These are phyloP conservation scores for Brachionichthys hirsutus DNA, from an alignment of 2,113 vertebrate species.

Conservation along the genomic window DNA sequence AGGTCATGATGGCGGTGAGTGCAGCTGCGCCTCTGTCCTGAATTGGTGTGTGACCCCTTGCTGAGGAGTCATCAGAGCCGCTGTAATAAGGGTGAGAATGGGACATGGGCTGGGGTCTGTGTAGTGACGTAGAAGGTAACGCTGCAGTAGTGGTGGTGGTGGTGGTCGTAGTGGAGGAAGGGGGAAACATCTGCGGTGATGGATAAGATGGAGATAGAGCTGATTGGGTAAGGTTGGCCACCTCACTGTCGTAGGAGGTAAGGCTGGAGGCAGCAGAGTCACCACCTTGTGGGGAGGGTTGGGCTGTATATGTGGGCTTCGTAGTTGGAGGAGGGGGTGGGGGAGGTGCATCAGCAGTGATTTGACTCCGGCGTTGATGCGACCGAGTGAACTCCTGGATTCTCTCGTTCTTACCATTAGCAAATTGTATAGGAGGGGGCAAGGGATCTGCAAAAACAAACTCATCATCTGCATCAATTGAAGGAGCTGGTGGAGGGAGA, in stretches of 20 bases:
- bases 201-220: slow-evolving; percentile 75
- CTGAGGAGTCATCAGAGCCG: slow-evolving; percentile 49
- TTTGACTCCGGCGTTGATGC: slow-evolving; percentile 48
- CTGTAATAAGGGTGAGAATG: slow-evolving; percentile 63
- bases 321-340: slow-evolving; percentile 53
- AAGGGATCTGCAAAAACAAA: slow-evolving; percentile 90
- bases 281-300: slow-evolving; percentile 74
- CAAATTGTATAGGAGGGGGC: slow-evolving; percentile 90
- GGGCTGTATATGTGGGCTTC: slow-evolving; percentile 47
- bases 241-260: slow-evolving; percentile 92
- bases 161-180: slow-evolving; percentile 49
- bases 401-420: slow-evolving; percentile 82
- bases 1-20: slow-evolving; percentile 73
- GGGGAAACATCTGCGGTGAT: slow-evolving; percentile 69
- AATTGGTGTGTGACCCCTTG: slow-evolving; percentile 30
- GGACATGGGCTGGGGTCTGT: slow-evolving; percentile 78
- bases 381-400: slow-evolving; percentile 57
- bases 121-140: slow-evolving; percentile 54
- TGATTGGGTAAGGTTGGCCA: slow-evolving; percentile 88
- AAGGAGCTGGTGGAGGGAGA: slow-evolving; percentile 87
- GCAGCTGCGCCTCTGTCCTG: slow-evolving; percentile 71
- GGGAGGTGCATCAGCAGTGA: slow-evolving; percentile 53
- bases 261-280: slow-evolving; percentile 90
- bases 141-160: slow-evolving; percentile 45
- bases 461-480: slow-evolving; percentile 88